Conservation (phyloP, 1,140 invertebrate genomes). For the Drosophila trapezifrons region DNA sequence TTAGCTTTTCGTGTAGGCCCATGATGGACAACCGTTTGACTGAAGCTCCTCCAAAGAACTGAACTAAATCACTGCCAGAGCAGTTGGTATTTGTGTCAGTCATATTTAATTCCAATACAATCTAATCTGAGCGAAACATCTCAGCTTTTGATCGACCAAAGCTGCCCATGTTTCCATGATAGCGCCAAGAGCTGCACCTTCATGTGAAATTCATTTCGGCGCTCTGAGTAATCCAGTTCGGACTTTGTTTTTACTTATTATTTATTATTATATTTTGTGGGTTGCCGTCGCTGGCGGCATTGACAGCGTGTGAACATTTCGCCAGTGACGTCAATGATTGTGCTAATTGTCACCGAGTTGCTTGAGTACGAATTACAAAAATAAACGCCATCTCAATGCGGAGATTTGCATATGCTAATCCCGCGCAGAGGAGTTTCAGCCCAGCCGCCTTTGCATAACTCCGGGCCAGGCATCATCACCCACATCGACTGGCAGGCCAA, state of each 20-base stretch:
- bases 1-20: slow-evolving; percentile 42
- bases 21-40: slow-evolving; percentile 22
- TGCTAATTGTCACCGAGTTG: slow-evolving; percentile 24
- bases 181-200: slow-evolving; percentile 6
- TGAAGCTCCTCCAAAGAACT: slow-evolving; percentile 8
- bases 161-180: slow-evolving; percentile 15
- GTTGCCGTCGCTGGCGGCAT: slow-evolving; percentile 10
- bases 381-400: background rate
- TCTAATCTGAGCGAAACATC: slow-evolving; percentile 36
- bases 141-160: background rate
- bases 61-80: slow-evolving; percentile 8
- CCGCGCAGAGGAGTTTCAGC: background rate
- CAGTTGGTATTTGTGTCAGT: slow-evolving; percentile 6
- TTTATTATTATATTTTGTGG: slow-evolving; percentile 1
- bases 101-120: slow-evolving; percentile 28
- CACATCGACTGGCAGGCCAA: background rate
- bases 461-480: slow-evolving; percentile 5
- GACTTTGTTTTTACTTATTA: slow-evolving; percentile 22
- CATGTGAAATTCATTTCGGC: slow-evolving; percentile 33
- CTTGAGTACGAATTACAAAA: slow-evolving; percentile 4
- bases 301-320: slow-evolving; percentile 45
- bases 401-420: slow-evolving; percentile 6
- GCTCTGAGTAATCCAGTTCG: slow-evolving; percentile 27
- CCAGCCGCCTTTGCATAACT: slow-evolving; percentile 6
- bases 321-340: slow-evolving; percentile 40